Evolutionary conservation across 92 coral and sea anemone species (phyloP).

Genomic region (Zoanthus solanderi): DNA sequence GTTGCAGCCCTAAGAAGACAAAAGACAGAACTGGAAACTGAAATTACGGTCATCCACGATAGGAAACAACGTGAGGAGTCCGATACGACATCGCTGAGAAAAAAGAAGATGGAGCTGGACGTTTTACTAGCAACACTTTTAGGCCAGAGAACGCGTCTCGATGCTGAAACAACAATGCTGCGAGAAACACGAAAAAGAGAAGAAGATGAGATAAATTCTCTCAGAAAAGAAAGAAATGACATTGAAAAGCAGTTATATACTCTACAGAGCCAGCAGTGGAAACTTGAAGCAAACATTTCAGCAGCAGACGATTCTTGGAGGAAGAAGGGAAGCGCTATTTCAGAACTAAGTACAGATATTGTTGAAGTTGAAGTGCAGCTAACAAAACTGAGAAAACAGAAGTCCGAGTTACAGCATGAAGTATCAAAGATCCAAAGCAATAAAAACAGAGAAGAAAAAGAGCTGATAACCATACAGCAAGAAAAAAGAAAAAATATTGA

Average conservation of each 20-base stretch:
- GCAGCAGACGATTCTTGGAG: slow-evolving; percentile 72
- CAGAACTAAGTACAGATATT: slow-evolving; percentile 63
- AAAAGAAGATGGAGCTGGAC: slow-evolving; percentile 84
- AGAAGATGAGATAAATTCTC: slow-evolving; percentile 61
- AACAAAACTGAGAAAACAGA: slow-evolving; percentile 66
- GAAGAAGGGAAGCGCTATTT: slow-evolving; percentile 55
- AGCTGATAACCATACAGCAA: slow-evolving; percentile 64
- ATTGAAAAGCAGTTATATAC: slow-evolving; percentile 72
- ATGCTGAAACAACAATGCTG: slow-evolving; percentile 68
- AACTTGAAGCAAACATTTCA: slow-evolving; percentile 71
- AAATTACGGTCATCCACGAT: slow-evolving; percentile 71
- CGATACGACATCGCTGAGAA: slow-evolving; percentile 70
- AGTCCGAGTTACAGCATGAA: slow-evolving; percentile 79
- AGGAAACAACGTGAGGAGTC: slow-evolving; percentile 75
- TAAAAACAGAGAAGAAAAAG: slow-evolving; percentile 79
- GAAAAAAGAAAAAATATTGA: slow-evolving; percentile 61
- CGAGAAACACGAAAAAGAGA: slow-evolving; percentile 65
- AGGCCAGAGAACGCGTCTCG: slow-evolving; percentile 81
- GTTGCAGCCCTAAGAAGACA: slow-evolving; percentile 75
- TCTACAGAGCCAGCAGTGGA: slow-evolving; percentile 78
- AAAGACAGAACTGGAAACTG: slow-evolving; percentile 88
- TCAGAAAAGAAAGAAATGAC: slow-evolving; percentile 76
- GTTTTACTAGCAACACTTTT: slow-evolving; percentile 69
- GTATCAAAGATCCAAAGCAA: slow-evolving; percentile 69
- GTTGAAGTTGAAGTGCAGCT: slow-evolving; percentile 68